These are phyloP conservation scores for Adelphocoris suturalis DNA, from an alignment of 2,888 invertebrate species.

Conservation along the genomic window DNA sequence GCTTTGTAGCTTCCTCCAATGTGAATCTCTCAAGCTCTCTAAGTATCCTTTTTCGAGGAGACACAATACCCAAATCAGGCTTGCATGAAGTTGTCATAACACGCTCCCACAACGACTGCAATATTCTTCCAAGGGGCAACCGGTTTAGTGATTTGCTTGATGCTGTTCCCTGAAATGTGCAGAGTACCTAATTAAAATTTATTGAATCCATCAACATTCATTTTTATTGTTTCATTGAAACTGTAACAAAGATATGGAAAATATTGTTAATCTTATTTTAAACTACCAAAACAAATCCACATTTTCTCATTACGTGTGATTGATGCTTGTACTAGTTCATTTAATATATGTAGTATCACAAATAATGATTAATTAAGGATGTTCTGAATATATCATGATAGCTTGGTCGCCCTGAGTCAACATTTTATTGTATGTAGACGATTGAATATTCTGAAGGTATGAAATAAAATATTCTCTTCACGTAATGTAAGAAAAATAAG, in stretches of 20 bases:
- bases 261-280: too few species aligned
- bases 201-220: neutral
- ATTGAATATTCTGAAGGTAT: too few species aligned
- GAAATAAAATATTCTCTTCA: too few species aligned
- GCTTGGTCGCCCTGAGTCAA: neutral
- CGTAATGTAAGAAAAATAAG: too few species aligned
- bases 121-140: constrained; percentile 74
- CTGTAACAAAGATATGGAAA: too few species aligned
- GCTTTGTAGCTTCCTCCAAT: constrained; percentile 83
- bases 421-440: neutral
- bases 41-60: constrained; percentile 90
- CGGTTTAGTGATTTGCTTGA: constrained; percentile 48
- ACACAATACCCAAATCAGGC: constrained; percentile 83
- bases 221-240: neutral
- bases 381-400: neutral
- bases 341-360: too few species aligned
- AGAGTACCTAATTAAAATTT: neutral
- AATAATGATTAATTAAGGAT: too few species aligned
- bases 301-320: too few species aligned
- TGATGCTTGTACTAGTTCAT: too few species aligned
- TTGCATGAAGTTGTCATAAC: constrained; percentile 76
- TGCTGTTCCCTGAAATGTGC: constrained; percentile 64
- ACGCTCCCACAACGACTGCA: constrained; percentile 77
- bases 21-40: constrained; percentile 90
- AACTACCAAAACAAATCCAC: too few species aligned